These are phyloP conservation scores for Raja brachyura DNA, from an alignment of 2,113 vertebrate genomes.

Conservation along the genomic window DNA sequence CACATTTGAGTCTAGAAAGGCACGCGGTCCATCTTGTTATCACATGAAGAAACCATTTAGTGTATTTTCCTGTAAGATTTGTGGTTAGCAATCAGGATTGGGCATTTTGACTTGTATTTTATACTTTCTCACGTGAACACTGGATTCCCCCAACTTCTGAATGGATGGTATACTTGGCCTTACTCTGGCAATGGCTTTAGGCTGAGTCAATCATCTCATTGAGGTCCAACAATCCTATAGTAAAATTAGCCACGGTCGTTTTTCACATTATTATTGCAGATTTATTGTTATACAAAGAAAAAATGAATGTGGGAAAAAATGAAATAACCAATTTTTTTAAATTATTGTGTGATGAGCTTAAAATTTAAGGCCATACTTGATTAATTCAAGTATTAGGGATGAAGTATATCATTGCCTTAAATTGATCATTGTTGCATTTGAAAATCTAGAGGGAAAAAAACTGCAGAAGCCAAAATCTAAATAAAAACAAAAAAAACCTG, in stretches of 20 bases:
- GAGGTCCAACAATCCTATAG: not conserved
- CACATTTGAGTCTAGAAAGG: not conserved
- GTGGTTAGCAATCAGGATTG: not conserved
- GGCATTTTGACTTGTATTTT: not conserved
- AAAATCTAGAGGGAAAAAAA: too few species aligned
- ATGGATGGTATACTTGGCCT: not conserved
- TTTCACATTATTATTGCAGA: not conserved
- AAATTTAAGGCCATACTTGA: too few species aligned
- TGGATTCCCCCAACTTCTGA: not conserved
- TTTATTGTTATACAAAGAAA: not conserved
- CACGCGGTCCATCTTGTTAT: not conserved
- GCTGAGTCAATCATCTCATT: not conserved
- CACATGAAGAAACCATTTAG: not conserved
- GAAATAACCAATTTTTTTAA: not conserved
- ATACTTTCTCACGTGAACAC: not conserved
- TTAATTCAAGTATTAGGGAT: not conserved
- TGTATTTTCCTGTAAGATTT: not conserved
- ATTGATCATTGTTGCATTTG: too few species aligned
- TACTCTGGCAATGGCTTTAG: not conserved
- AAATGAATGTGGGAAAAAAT: not conserved
- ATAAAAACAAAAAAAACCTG: too few species aligned
- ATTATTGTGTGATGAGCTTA: not conserved
- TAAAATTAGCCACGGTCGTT: not conserved
- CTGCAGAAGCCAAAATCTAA: too few species aligned
- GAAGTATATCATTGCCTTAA: not conserved